phyloP scores from a whole-genome alignment of 2,113 vertebrate species.

The Etheostoma spectabile region DNA sequence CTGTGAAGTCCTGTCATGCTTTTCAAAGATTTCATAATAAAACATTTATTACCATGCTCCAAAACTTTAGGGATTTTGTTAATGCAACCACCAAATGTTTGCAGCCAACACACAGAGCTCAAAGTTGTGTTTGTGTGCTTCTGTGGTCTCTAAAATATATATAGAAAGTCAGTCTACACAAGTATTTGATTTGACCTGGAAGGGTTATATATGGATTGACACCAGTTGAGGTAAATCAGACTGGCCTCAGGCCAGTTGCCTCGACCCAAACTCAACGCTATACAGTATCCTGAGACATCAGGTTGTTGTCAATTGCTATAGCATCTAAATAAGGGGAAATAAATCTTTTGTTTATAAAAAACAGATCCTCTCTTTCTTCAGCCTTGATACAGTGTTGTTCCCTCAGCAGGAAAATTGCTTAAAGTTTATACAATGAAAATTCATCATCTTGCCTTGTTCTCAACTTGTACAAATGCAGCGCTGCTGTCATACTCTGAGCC shows the following conservation, averaged over 20 bases:
- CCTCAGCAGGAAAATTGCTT: slow-evolving; percentile 5
- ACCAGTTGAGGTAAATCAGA: slow-evolving; percentile 30
- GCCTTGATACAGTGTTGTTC: background rate
- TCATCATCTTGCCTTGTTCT: slow-evolving; percentile 11
- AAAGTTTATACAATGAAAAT: slow-evolving; percentile 25
- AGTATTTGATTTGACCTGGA: slow-evolving; percentile 11
- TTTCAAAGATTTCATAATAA: slow-evolving; percentile 10
- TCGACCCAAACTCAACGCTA: slow-evolving; percentile 9
- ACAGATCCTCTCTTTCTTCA: background rate
- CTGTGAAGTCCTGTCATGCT: slow-evolving; percentile 21
- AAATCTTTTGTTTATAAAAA: slow-evolving; percentile 9
- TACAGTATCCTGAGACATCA: slow-evolving; percentile 23
- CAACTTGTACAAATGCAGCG: slow-evolving; percentile 6
- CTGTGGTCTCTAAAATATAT: background rate
- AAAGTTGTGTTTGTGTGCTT: background rate
- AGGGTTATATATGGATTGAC: slow-evolving; percentile 26
- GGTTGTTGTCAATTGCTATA: background rate
- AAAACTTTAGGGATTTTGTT: slow-evolving; percentile 27
- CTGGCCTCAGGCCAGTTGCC: slow-evolving; percentile 21
- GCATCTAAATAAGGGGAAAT: slow-evolving; percentile 1
- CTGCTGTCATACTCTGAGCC: background rate
- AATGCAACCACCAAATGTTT: slow-evolving; percentile 28
- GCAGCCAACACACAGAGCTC: background rate
- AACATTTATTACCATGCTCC: slow-evolving; percentile 7
- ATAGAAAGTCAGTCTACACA: background rate